Conservation (phyloP, 2,113 vertebrate genomes). For the Aix galericulata region DNA sequence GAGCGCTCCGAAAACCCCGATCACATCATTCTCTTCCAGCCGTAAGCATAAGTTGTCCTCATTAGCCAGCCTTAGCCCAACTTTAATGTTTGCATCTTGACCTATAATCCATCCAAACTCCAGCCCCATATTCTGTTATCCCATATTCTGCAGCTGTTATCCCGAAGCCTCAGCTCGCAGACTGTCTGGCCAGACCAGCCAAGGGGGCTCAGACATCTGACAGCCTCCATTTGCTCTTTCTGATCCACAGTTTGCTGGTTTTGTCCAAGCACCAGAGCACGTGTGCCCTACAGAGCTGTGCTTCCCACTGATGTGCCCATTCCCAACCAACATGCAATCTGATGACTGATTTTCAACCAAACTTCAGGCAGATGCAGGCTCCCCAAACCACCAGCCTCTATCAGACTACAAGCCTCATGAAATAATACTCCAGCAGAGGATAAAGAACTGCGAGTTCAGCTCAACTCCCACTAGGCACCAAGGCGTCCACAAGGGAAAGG, state of each 20-base stretch:
- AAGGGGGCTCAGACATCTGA: not conserved
- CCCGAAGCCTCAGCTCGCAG: not conserved
- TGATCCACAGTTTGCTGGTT: not conserved
- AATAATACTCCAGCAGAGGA: not conserved
- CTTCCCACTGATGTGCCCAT: not conserved
- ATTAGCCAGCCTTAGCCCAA: not conserved
- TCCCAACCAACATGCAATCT: fast-evolving
- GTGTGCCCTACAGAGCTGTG: not conserved
- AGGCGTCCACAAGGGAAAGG: not conserved
- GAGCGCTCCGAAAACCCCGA: not conserved
- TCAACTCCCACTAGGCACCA: not conserved
- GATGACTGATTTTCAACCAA: not conserved
- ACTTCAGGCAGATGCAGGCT: not conserved
- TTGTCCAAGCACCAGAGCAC: not conserved
- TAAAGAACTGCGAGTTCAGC: not conserved
- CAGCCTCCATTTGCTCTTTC: not conserved
- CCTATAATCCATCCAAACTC: not conserved
- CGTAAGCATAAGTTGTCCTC: not conserved
- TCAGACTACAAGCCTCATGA: not conserved
- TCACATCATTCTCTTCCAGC: not conserved
- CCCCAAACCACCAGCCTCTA: not conserved
- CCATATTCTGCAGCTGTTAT: not conserved
- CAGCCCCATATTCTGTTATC: not conserved
- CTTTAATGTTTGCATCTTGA: not conserved
- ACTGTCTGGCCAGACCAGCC: not conserved